Base-by-base conservation (phyloP, 2,888 invertebrate species). In the Lordiphosa fenestrarum region DNA sequence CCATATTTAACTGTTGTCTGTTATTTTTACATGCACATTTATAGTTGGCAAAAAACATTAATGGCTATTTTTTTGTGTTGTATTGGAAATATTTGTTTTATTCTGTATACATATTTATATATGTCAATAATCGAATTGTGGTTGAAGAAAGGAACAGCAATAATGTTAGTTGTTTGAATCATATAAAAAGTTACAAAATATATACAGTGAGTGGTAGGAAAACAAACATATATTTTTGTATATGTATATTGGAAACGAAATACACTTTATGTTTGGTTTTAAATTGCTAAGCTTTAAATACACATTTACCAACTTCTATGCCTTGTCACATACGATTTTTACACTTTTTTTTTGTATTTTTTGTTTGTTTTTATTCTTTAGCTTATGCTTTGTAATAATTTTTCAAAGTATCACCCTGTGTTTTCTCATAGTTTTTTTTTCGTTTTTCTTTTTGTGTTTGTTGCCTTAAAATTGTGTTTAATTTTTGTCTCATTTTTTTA, bases 371-470 rank as follows among this genome's bases (percentile, higher is more conserved):
- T 67, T 66, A 57, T 71, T 77, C 70, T 77, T 83, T 76, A 72
- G 74, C 84, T 83, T 78, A 78, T 62, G 66, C 61, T 69, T 78
- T 75, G 69, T 82, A 73, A 76, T 78, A 70, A 75, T 85, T 77
- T 77, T 75, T 74, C 73, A 86, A 84, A 76, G 84, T 88, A 88
- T 88, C 87, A 88, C 87, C 87, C 87, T 88, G 87, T 87, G 82
- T 87, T 87, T 86, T 87, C 84, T 85, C 85, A 84, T 75, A 80
- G 82, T 86, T 71, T 63, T 56, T 68, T 57, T 61, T 55, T 69
- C 61, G 75, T 59, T 62, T 76, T 62, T 74, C 61, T 71, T 75
- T 71, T 72, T 44, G 55, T 55, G 55, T 49, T 12, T 61, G 56
- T 60, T 40, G 7, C 52, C 50, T 54, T 59, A 59, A 80, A 74